Base-by-base conservation (phyloP, 2,888 invertebrate species). In the Ceriagrion tenellum region DNA sequence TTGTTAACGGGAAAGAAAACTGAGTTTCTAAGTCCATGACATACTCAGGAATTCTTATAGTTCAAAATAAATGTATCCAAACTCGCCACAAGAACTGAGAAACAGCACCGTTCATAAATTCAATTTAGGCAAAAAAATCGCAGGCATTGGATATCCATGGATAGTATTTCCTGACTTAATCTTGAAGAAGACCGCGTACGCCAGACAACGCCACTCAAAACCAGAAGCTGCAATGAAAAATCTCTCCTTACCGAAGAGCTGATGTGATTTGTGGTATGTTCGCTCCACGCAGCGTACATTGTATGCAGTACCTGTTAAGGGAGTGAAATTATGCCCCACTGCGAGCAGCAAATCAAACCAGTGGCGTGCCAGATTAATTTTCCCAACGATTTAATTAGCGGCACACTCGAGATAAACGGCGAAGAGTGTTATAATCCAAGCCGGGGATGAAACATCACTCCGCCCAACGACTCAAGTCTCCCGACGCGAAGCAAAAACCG, bases 361-460 rank as follows among this genome's bases (percentile, higher is more conserved):
- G 35, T 81, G 8, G 13, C 30, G 81, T 10, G 26, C 30, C 13
- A 35, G 35, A 81, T 81, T 81, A 81, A 81, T 81, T 81, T 81
- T 26, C 81, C 30, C 30, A 35, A 35, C 35, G 81, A 81, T 81
- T 35, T 81, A 81, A 81, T 81, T 35, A 81, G 81, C 81, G 81
- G 30, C 81, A 13, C 81, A 30, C 81, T 35, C 81, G 18, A 81
- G 81, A 81, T 81, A 35, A 81, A 30, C 30, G 16, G 30, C 30
- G 18, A 35, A 81, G 30, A 81, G 81, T 18, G 13, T 13, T 81
- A 35, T 81, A 81, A 81, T 30, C 81, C 30, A 81, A 35, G 6
- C 30, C 81, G 81, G n/a, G n/a, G 81, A 81, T 35, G 81, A 81
- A 81, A 81, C 81, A 81, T 81, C 26, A 30, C 81, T 26, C 81